A percentile compares a stretch with the other conserved stretches of the same genome.
phyloP scores from a whole-genome alignment of 2,797 vertebrate species.

The Artibeus jamaicensis region DNA sequence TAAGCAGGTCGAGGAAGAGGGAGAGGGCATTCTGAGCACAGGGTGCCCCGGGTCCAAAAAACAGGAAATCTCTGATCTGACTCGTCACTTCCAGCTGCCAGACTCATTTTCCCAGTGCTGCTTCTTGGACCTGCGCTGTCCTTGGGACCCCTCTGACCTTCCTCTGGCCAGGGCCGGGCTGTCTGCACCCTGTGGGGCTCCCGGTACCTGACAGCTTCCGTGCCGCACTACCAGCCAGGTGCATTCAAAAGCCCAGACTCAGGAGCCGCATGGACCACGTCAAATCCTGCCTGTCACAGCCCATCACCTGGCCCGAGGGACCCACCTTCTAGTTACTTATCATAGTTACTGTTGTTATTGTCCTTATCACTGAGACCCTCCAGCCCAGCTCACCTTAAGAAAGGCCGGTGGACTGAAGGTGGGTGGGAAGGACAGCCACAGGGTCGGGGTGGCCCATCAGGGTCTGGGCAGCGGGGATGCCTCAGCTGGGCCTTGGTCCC shows the following conservation, averaged over 20 bases:
- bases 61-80: background rate
- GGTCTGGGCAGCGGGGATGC: background rate
- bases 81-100: background rate
- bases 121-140: background rate
- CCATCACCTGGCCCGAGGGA: background rate
- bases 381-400: background rate
- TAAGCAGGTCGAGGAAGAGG: background rate
- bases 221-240: background rate
- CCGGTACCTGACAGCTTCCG: background rate
- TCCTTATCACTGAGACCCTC: background rate
- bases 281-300: background rate
- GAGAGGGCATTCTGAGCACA: background rate
- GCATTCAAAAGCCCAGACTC: background rate
- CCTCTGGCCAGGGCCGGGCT: background rate
- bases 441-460: rapidly evolving
- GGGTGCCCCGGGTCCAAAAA: background rate
- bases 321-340: background rate
- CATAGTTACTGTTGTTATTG: rapidly evolving
- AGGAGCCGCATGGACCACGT: rapidly evolving
- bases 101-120: background rate
- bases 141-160: background rate
- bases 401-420: background rate
- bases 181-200: background rate
- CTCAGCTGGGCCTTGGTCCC: background rate
- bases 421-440: background rate